phyloP scores from a whole-genome alignment of 1,140 invertebrate species.

The Ganaspis sp. region DNA sequence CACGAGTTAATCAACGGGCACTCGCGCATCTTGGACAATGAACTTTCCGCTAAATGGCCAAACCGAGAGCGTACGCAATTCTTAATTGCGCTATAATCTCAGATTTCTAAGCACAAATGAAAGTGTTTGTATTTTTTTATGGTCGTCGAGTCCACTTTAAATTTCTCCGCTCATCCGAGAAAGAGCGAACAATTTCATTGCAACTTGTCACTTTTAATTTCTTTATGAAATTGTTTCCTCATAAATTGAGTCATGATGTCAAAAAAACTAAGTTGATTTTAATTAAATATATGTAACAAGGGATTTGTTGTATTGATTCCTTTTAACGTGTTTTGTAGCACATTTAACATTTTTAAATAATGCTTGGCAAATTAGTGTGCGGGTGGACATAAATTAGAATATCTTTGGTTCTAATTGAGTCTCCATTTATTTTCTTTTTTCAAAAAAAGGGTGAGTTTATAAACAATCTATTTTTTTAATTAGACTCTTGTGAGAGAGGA shows the following conservation, averaged over 20 bases:
- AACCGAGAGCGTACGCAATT: constrained; percentile 11
- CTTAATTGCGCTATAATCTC: constrained; percentile 23
- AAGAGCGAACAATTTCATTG: not conserved
- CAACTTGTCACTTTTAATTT: not conserved
- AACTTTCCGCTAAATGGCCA: constrained; percentile 21
- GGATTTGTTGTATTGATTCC: too few species aligned
- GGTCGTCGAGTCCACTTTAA: not conserved
- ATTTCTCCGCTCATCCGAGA: not conserved
- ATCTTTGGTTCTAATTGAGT: too few species aligned
- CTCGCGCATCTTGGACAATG: constrained; percentile 25
- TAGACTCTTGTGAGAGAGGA: too few species aligned
- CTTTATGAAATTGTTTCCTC: not conserved
- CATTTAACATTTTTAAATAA: too few species aligned
- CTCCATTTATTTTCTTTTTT: too few species aligned
- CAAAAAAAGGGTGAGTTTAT: too few species aligned
- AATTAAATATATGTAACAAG: too few species aligned
- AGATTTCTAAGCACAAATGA: constrained; percentile 29
- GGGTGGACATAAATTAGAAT: too few species aligned
- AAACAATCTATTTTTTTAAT: too few species aligned
- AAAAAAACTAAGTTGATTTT: too few species aligned
- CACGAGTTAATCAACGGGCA: constrained; percentile 29
- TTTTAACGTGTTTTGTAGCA: too few species aligned
- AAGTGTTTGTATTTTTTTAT: constrained; percentile 8
- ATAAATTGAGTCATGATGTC: not conserved
- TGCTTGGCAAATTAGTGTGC: too few species aligned